These are phyloP conservation scores for Apotomis turbidana DNA, from an alignment of 2,888 invertebrate species.

Conservation along the genomic window DNA sequence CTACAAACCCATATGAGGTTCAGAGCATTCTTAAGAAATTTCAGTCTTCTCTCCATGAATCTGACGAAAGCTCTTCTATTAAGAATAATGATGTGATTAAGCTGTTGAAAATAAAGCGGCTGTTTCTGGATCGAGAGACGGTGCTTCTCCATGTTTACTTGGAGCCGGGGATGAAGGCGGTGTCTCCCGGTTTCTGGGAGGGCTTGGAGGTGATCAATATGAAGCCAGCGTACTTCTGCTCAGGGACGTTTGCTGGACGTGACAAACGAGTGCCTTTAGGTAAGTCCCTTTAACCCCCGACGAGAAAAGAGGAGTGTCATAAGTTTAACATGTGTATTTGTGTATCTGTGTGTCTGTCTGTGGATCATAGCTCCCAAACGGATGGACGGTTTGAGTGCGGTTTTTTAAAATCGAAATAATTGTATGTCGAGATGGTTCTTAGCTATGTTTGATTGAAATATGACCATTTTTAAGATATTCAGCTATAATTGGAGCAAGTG, in stretches of 20 bases:
- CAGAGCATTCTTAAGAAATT: constrained; percentile 55
- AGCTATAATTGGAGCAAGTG: no score
- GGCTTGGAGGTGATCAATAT: constrained; percentile 59
- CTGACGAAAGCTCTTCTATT: constrained; percentile 41
- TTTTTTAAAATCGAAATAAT: no score
- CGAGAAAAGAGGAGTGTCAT: no score
- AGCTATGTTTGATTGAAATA: no score
- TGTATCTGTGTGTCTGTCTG: no score
- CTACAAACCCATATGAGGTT: constrained; percentile 44
- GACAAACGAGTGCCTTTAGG: constrained; percentile 53
- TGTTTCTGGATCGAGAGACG: constrained; percentile 64
- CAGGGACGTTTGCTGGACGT: constrained; percentile 12
- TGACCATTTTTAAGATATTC: no score
- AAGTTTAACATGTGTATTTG: no score
- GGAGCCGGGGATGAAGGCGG: constrained; percentile 57
- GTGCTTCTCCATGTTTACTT: constrained; percentile 64
- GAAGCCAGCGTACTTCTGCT: constrained; percentile 65
- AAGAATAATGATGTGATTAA: constrained; percentile 54
- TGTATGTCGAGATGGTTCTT: no score
- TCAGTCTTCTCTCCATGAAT: constrained; percentile 49
- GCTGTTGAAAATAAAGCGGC: constrained; percentile 60
- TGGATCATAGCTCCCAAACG: no score
- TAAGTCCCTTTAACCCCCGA: constrained; percentile 50
- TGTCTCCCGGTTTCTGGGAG: constrained; percentile 63
- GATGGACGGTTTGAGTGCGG: no score